These are phyloP conservation scores for Chelidonichthys spinosus DNA, from an alignment of 2,797 vertebrate species.

Conservation along the genomic window DNA sequence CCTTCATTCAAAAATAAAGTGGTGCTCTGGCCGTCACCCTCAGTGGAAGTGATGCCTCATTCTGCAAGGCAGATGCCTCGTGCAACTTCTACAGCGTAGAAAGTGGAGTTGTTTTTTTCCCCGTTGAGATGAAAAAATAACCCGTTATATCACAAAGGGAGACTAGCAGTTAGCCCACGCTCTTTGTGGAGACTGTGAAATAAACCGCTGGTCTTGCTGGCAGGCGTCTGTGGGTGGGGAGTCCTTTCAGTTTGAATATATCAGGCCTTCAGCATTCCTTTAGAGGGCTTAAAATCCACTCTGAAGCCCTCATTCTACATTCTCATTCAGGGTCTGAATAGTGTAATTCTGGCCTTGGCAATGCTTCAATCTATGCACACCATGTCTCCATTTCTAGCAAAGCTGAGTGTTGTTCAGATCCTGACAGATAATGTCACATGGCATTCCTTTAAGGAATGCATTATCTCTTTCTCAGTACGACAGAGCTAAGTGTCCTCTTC, in stretches of 20 bases:
- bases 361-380: slow-evolving; percentile 45
- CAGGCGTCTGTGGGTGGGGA: slow-evolving; percentile 47
- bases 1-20: slow-evolving; percentile 44
- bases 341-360: slow-evolving; percentile 52
- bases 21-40: slow-evolving; percentile 30
- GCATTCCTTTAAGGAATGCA: background rate
- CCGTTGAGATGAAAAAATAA: slow-evolving; percentile 21
- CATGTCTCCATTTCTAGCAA: slow-evolving; percentile 38
- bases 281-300: slow-evolving; percentile 43
- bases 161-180: slow-evolving; percentile 29
- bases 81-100: slow-evolving; percentile 23
- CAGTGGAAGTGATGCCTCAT: slow-evolving; percentile 11
- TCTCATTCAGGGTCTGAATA: slow-evolving; percentile 63
- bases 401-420: slow-evolving; percentile 21
- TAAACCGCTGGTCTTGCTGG: slow-evolving; percentile 43
- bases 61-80: slow-evolving; percentile 18
- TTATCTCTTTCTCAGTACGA: slow-evolving; percentile 14
- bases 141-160: slow-evolving; percentile 21
- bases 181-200: slow-evolving; percentile 47
- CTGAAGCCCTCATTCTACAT: slow-evolving; percentile 39
- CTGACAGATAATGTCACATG: slow-evolving; percentile 17
- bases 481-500: background rate
- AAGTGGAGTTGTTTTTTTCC: slow-evolving; percentile 18
- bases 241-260: slow-evolving; percentile 53
- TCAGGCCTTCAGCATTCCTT: slow-evolving; percentile 55